Base-by-base conservation (phyloP, 1,140 invertebrate genomes). In the Meloidogyne hapla region DNA sequence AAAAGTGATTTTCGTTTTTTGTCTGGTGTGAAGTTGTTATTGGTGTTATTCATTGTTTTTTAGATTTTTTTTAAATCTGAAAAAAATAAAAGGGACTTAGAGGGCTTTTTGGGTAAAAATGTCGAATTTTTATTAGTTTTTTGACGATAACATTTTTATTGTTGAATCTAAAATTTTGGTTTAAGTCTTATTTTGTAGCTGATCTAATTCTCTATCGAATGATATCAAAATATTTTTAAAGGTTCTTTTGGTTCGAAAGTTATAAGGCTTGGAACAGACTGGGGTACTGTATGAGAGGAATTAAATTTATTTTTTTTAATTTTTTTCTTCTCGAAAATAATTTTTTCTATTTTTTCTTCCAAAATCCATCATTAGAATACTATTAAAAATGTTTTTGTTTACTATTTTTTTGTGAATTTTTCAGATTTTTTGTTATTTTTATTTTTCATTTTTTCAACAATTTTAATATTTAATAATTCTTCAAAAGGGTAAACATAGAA, bases 381-480 rank as follows among this genome's bases (percentile, higher is more conserved):
- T 56, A 56, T n/a, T 33, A 56, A 56, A 56, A 56, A 56, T n/a
- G n/a, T 56, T 56, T 56, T 56, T 56, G 48, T 56, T 56, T 56
- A 56, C 48, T 5, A 15, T n/a, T 56, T n/a, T n/a, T n/a, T 8
- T 33, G 33, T 33, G n/a, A 56, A 56, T 56, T 56, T 56, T 56
- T 56, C 4, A 56, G 18, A 56, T 56, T 56, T 56, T 56, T 56
- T 13, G 5, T 56, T 56, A 8, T 33, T 33, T 33, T 33, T 33
- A 33, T 33, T 33, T 33, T 33, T 33, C 33, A 33, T n/a, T 45
- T 45, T 42, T 45, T n/a, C 18, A n/a, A 21, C 18, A 56, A 13
- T 15, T 56, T 56, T 56, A n/a, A 18, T 18, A 18, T 18, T 48
- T 18, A 42, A 13, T 42, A 42, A 42, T 42, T 42, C 40, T 42